Conservation (phyloP, 1,140 invertebrate genomes). For the Venturia canescens region DNA sequence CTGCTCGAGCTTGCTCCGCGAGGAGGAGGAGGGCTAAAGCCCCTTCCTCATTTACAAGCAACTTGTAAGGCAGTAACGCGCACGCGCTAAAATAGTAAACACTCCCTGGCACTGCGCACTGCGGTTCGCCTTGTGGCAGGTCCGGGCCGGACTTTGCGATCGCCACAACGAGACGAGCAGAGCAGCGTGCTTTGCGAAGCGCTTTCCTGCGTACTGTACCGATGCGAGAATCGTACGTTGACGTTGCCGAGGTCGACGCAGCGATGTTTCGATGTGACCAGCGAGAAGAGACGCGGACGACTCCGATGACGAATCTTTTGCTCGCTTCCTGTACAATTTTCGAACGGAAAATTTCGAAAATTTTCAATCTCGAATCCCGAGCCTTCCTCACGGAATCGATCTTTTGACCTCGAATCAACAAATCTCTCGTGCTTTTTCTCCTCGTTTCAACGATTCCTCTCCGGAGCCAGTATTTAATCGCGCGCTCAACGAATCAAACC, state of each 20-base stretch:
- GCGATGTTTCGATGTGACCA: not conserved
- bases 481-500: too few relatives aligned
- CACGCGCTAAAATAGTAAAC: slow-evolving; percentile 73
- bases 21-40: slow-evolving; percentile 47
- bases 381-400: too few relatives aligned
- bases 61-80: slow-evolving; percentile 52
- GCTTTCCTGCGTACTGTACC: not conserved
- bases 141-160: slow-evolving; percentile 62
- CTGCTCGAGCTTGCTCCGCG: not conserved
- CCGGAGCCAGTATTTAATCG: too few relatives aligned
- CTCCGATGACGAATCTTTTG: not conserved
- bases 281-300: not conserved
- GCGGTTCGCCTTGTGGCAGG: slow-evolving; percentile 72
- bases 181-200: slow-evolving; percentile 52
- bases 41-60: slow-evolving; percentile 10
- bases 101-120: slow-evolving; percentile 73
- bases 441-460: too few relatives aligned
- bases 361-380: too few relatives aligned
- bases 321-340: not conserved
- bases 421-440: too few relatives aligned
- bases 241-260: slow-evolving; percentile 16
- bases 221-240: slow-evolving; percentile 1
- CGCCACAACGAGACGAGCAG: slow-evolving; percentile 44
- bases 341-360: too few relatives aligned
- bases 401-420: too few relatives aligned